Evolutionary conservation across 2,888 invertebrate species (phyloP).

Genomic region (Leucania comma): DNA sequence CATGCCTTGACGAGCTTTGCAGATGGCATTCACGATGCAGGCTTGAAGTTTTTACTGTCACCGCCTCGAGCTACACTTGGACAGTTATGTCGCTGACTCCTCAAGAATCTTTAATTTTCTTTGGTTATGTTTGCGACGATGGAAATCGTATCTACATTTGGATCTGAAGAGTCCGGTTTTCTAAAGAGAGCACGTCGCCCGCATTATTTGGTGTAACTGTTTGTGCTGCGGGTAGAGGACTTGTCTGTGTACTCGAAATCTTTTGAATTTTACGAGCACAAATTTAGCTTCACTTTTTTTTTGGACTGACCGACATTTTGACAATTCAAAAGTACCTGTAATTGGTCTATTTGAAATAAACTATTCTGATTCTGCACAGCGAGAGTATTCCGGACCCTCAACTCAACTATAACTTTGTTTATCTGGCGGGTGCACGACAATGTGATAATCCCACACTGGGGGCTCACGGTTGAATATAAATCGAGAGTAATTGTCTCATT

Average conservation of each 20-base stretch:
- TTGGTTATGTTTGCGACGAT: slow-evolving; percentile 68
- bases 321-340: too few relatives aligned
- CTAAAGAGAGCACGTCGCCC: slow-evolving; percentile 62
- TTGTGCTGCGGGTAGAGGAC: slow-evolving; percentile 40
- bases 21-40: slow-evolving; percentile 81
- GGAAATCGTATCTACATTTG: slow-evolving; percentile 64
- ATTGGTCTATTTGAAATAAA: too few relatives aligned
- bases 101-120: slow-evolving; percentile 75
- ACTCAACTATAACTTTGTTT: slow-evolving; percentile 43
- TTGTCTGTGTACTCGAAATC: slow-evolving; percentile 49
- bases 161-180: slow-evolving; percentile 63
- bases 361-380: too few relatives aligned
- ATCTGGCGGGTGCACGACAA: slow-evolving; percentile 51
- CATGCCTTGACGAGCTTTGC: slow-evolving; percentile 78
- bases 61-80: slow-evolving; percentile 73
- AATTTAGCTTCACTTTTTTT: too few relatives aligned
- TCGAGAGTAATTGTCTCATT: slow-evolving; percentile 70
- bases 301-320: too few relatives aligned
- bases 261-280: slow-evolving; percentile 49
- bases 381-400: slow-evolving; percentile 40
- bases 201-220: slow-evolving; percentile 58
- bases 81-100: slow-evolving; percentile 79
- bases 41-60: slow-evolving; percentile 80
- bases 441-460: slow-evolving; percentile 67
- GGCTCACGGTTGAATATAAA: slow-evolving; percentile 62